These are phyloP conservation scores for Electrona antarctica DNA, from an alignment of 2,113 vertebrate genomes.

Conservation along the genomic window DNA sequence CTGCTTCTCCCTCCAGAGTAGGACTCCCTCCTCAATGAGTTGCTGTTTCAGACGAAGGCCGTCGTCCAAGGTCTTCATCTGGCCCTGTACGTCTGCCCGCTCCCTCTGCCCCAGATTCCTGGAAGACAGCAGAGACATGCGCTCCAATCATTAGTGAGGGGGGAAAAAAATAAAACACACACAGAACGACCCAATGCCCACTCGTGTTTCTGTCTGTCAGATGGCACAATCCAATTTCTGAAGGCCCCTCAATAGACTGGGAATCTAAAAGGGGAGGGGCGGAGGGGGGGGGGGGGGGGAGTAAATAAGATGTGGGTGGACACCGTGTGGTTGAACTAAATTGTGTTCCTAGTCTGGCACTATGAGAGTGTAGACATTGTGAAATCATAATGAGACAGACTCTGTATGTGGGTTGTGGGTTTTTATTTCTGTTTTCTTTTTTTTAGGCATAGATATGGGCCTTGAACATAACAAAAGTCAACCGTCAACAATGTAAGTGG, in stretches of 20 bases:
- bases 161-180: neutral
- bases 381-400: slow-evolving; percentile 61
- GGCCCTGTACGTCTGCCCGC: slow-evolving; percentile 72
- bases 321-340: slow-evolving; percentile 48
- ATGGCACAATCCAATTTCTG: slow-evolving; percentile 59
- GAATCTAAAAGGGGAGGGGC: slow-evolving; percentile 55
- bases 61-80: slow-evolving; percentile 75
- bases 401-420: slow-evolving; percentile 28
- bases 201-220: slow-evolving; percentile 47
- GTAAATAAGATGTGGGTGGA: slow-evolving; percentile 63
- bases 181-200: slow-evolving; percentile 7
- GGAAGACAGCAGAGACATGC: slow-evolving; percentile 36
- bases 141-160: slow-evolving; percentile 56
- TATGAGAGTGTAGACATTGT: slow-evolving; percentile 56
- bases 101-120: slow-evolving; percentile 78
- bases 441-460: slow-evolving; percentile 30
- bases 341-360: slow-evolving; percentile 61
- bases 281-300: slow-evolving; percentile 46
- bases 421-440: neutral
- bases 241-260: slow-evolving; percentile 53
- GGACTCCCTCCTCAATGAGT: slow-evolving; percentile 75
- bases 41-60: slow-evolving; percentile 74
- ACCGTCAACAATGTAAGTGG: slow-evolving; percentile 51
- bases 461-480: slow-evolving; percentile 40
- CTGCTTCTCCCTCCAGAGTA: slow-evolving; percentile 79